A percentile compares a stretch with the other conserved stretches of the same genome.
Conservation (phyloP, 2,797 vertebrate genomes). For the Acanthurus leucopareius region DNA sequence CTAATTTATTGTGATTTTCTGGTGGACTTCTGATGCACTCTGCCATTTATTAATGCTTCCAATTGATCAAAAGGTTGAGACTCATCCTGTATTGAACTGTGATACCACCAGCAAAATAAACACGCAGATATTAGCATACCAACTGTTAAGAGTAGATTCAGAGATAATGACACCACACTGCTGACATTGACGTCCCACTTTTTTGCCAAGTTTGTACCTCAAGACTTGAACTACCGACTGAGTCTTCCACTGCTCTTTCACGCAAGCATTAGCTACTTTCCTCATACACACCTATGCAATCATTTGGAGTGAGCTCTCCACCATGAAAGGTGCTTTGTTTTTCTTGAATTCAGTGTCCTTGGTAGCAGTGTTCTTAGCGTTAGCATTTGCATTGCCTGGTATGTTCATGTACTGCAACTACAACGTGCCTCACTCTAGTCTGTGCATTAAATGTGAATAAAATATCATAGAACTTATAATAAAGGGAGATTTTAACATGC, state of each 20-base stretch:
- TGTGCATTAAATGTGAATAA: conserved; percentile 78
- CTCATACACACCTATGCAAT: conserved; percentile 81
- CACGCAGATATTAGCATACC: conserved; percentile 25
- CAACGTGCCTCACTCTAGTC: conserved; percentile 79
- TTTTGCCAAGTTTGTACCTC: conserved; percentile 64
- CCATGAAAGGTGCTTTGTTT: conserved; percentile 64
- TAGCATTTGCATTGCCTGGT: conserved; percentile 53
- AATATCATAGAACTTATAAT: conserved; percentile 69
- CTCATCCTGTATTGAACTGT: conserved; percentile 61
- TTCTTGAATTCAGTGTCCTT: conserved; percentile 36
- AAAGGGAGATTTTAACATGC: conserved; percentile 77
- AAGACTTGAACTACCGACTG: conserved; percentile 61
- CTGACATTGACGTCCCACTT: conserved; percentile 29
- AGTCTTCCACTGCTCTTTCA: conserved; percentile 69
- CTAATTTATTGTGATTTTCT: conserved; percentile 56
- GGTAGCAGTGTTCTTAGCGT: conserved; percentile 50
- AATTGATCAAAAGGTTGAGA: conserved; percentile 25
- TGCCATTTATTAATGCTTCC: conserved; percentile 52
- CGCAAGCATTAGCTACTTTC: conserved; percentile 49
- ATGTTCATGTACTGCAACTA: conserved; percentile 62
- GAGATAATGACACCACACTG: conserved; percentile 13
- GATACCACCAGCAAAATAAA: conserved; percentile 74
- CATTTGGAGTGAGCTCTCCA: conserved; percentile 54
- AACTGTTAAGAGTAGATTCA: conserved; percentile 1
- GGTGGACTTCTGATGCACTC: conserved; percentile 45